Evolutionary conservation across 2,888 invertebrate genomes (phyloP).

Genomic region (Agonopterix heracliana): DNA sequence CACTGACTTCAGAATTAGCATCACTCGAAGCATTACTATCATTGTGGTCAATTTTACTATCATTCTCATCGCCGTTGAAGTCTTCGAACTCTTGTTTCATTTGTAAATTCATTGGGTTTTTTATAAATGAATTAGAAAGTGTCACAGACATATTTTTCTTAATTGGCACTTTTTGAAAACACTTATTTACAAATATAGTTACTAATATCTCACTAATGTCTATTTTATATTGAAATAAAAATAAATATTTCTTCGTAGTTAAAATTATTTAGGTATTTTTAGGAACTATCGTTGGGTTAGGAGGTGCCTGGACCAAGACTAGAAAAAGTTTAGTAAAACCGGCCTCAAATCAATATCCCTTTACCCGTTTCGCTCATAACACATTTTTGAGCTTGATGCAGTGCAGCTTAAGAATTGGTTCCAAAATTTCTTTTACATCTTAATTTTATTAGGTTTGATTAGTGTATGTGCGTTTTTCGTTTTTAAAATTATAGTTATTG

Average conservation of each 20-base stretch:
- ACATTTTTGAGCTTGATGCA: constrained; percentile 6
- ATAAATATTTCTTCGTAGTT: constrained; percentile 65
- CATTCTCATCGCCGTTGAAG: constrained; percentile 40
- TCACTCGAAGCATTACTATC: constrained; percentile 62
- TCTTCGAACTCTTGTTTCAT: constrained; percentile 68
- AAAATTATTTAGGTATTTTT: constrained; percentile 69
- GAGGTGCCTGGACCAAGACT: constrained; percentile 64
- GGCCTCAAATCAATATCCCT: constrained; percentile 11
- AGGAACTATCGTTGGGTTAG: constrained; percentile 77
- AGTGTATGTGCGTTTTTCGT: too few species aligned
- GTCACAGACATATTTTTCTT: constrained; percentile 57
- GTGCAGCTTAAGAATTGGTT: neutral
- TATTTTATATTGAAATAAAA: constrained; percentile 57
- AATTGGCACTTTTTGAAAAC: constrained; percentile 40
- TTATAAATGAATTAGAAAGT: constrained; percentile 57
- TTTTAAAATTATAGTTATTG: too few species aligned
- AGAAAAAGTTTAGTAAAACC: constrained; percentile 10
- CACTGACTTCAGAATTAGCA: constrained; percentile 60
- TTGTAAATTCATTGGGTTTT: constrained; percentile 59
- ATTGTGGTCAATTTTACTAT: constrained; percentile 49
- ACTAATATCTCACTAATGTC: constrained; percentile 37
- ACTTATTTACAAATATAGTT: constrained; percentile 39
- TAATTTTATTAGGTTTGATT: neutral
- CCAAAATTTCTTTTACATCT: neutral
- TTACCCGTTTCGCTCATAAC: constrained; percentile 31